Conservation (phyloP, 2,113 vertebrate species). For the Rana temporaria region DNA sequence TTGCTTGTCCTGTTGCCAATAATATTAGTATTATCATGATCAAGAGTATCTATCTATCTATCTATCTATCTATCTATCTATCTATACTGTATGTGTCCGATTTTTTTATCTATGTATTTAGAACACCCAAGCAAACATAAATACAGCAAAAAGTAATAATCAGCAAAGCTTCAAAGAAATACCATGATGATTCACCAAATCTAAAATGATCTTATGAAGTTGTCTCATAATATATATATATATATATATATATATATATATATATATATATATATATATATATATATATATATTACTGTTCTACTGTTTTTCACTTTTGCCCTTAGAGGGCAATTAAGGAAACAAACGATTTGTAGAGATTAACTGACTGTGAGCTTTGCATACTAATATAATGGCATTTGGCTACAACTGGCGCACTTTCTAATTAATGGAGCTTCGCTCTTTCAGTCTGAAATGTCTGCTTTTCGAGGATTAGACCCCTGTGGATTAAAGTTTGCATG, state of each 20-base stretch:
- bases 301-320: constrained; percentile 81
- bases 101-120: background rate
- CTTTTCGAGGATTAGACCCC: constrained; percentile 79
- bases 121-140: background rate
- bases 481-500: constrained; percentile 70
- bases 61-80: constrained; percentile 22
- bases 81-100: background rate
- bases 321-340: constrained; percentile 91
- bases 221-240: constrained; percentile 27
- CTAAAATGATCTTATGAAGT: constrained; percentile 11
- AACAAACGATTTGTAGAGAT: constrained; percentile 87
- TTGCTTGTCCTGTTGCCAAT: no score
- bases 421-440: constrained; percentile 80
- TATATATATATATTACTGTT: constrained; percentile 63
- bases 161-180: background rate
- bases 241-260: no score
- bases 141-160: background rate
- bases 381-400: constrained; percentile 86
- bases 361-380: constrained; percentile 85
- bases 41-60: background rate
- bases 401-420: constrained; percentile 81
- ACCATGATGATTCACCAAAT: no score
- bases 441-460: constrained; percentile 82
- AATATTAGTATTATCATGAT: no score
- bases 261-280: constrained; percentile 35